Conservation (phyloP, 2,113 vertebrate species). For the Chlorodrepanis virens region DNA sequence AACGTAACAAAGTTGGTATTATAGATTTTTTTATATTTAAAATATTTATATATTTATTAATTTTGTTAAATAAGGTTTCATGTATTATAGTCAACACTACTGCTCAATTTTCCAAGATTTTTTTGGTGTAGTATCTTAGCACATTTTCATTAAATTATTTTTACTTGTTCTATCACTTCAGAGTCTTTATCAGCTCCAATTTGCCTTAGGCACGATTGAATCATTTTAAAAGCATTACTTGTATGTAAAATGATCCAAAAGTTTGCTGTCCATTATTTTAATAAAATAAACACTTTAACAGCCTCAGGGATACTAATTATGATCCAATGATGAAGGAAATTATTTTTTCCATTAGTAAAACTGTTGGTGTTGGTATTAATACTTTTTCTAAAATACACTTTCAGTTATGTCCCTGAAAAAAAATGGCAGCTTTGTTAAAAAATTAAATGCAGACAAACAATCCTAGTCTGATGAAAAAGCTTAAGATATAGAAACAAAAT, state of each 20-base stretch:
- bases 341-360: neutral
- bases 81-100: neutral
- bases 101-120: neutral
- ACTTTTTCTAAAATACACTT: neutral
- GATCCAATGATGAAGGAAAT: neutral
- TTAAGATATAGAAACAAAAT: neutral
- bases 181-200: neutral
- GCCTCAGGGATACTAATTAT: neutral
- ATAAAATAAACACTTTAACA: neutral
- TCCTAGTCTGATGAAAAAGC: neutral
- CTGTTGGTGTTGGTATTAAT: neutral
- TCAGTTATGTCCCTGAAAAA: neutral
- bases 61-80: neutral
- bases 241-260: neutral
- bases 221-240: neutral
- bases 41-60: neutral
- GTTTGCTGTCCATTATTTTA: neutral
- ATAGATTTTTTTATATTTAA: neutral
- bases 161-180: neutral
- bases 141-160: neutral
- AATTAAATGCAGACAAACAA: neutral
- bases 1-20: neutral
- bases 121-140: neutral
- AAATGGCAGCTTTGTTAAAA: neutral
- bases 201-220: neutral